These are phyloP conservation scores for Melopsittacus undulatus DNA, from an alignment of 2,797 vertebrate species.

Conservation along the genomic window DNA sequence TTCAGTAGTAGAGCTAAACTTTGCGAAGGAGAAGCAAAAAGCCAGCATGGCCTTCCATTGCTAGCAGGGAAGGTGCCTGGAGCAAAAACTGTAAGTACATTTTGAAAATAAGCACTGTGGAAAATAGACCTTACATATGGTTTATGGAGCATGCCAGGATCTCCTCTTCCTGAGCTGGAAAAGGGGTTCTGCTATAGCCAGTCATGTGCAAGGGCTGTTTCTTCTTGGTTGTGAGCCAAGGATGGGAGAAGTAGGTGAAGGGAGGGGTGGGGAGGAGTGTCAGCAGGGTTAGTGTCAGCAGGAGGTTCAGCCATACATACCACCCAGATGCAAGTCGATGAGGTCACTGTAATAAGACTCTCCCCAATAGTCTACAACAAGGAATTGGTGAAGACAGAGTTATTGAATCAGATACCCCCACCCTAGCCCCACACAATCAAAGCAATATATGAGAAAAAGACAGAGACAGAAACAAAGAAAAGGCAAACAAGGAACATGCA, in stretches of 20 bases:
- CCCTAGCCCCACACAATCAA: slow-evolving; percentile 33
- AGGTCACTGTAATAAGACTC: slow-evolving; percentile 99
- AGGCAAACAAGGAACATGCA: slow-evolving; percentile 26
- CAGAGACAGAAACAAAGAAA: not conserved
- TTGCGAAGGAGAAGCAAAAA: not conserved
- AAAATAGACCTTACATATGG: not conserved
- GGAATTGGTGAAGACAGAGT: slow-evolving; percentile 96
- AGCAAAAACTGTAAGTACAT: not conserved
- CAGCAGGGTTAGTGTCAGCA: slow-evolving; percentile 87
- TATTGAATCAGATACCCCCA: slow-evolving; percentile 79
- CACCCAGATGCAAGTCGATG: slow-evolving; percentile 99
- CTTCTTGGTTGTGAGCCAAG: slow-evolving; percentile 67
- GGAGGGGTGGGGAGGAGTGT: slow-evolving; percentile 68
- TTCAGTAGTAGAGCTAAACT: not conserved
- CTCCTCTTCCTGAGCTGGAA: slow-evolving; percentile 73
- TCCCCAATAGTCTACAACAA: slow-evolving; percentile 99
- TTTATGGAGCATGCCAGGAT: not conserved
- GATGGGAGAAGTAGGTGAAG: slow-evolving; percentile 63
- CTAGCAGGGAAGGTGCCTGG: not conserved
- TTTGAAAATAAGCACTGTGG: slow-evolving; percentile 1
- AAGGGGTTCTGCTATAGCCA: slow-evolving; percentile 75
- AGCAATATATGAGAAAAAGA: slow-evolving; percentile 27
- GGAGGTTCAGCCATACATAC: slow-evolving; percentile 97
- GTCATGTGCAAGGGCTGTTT: slow-evolving; percentile 59
- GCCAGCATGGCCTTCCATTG: not conserved